A percentile compares a stretch with the other conserved stretches of the same genome.
Evolutionary conservation across 2,888 invertebrate species (phyloP).

Genomic region (Drosophila nr. medialis): DNA sequence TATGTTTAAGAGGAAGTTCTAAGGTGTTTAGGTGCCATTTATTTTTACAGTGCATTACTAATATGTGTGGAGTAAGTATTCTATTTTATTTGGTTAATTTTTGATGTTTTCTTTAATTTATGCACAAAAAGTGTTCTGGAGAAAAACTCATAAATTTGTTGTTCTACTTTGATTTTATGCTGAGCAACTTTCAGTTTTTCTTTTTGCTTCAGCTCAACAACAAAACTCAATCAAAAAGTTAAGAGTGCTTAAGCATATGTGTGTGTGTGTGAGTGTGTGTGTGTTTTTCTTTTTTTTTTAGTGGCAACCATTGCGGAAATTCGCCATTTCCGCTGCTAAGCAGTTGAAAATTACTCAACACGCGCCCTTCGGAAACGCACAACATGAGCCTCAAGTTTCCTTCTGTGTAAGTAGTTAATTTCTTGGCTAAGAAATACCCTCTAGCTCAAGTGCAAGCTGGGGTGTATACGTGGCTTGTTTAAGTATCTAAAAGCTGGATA

Average conservation of each 20-base stretch:
- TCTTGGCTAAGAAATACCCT: slow-evolving; percentile 17
- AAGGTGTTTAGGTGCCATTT: neutral
- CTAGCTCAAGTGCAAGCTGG: neutral
- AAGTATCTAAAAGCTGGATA: accelerated
- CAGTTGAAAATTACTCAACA: slow-evolving; percentile 67
- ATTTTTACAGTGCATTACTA: neutral
- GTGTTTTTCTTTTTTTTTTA: slow-evolving; percentile 19
- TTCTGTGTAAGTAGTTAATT: slow-evolving; percentile 31
- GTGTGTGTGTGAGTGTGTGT: slow-evolving; percentile 18
- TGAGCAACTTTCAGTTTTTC: slow-evolving; percentile 7
- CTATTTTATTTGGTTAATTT: neutral
- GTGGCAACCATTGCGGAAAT: slow-evolving; percentile 68
- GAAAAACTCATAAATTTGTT: neutral
- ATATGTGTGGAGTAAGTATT: neutral
- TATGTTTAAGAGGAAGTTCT: neutral
- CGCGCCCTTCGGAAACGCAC: slow-evolving; percentile 38
- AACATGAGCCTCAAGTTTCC: slow-evolving; percentile 30
- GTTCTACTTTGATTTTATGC: neutral
- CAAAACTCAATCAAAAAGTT: slow-evolving; percentile 43
- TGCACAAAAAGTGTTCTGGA: neutral
- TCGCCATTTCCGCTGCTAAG: slow-evolving; percentile 73
- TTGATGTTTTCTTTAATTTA: neutral
- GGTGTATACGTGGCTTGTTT: neutral
- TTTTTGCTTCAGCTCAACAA: slow-evolving; percentile 12
- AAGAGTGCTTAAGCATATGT: slow-evolving; percentile 10